A percentile compares a stretch with the other conserved stretches of the same genome.
Evolutionary conservation across 2,888 invertebrate species (phyloP).

Genomic region (Drosophila merina): DNA sequence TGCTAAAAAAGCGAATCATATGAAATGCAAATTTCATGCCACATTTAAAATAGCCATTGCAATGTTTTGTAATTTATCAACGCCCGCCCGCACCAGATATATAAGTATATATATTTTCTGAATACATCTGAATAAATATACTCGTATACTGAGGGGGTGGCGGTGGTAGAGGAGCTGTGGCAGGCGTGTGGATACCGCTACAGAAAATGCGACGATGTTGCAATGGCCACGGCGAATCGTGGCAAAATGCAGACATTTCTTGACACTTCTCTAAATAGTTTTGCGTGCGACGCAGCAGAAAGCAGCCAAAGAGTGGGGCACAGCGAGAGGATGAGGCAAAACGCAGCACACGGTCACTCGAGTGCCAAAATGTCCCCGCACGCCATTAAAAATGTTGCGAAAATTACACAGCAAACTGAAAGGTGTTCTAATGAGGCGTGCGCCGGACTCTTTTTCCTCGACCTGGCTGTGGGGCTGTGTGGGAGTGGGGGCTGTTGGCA

Average conservation of each 20-base stretch:
- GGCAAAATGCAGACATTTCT: slow-evolving; percentile 77
- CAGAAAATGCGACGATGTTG: slow-evolving; percentile 50
- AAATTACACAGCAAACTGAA: slow-evolving; percentile 75
- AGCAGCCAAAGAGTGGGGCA: not conserved
- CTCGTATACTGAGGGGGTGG: not conserved
- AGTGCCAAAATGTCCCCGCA: slow-evolving; percentile 77
- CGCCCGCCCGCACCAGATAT: slow-evolving; percentile 66
- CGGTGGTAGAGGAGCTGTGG: slow-evolving; percentile 41
- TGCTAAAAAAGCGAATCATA: slow-evolving; percentile 48
- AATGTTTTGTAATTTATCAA: slow-evolving; percentile 79
- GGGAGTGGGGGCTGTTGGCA: slow-evolving; percentile 5
- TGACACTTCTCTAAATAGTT: slow-evolving; percentile 79
- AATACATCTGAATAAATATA: slow-evolving; percentile 11
- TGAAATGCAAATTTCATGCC: slow-evolving; percentile 76
- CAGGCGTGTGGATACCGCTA: slow-evolving; percentile 65
- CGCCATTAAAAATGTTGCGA: slow-evolving; percentile 78
- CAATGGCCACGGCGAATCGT: slow-evolving; percentile 46
- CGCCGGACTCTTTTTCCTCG: slow-evolving; percentile 54
- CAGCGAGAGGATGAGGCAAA: slow-evolving; percentile 1
- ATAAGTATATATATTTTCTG: no score
- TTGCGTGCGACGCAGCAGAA: slow-evolving; percentile 66
- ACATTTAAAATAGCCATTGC: slow-evolving; percentile 75
- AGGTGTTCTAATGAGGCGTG: slow-evolving; percentile 77
- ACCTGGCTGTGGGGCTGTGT: not conserved
- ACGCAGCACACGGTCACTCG: slow-evolving; percentile 72